Conservation (phyloP, 2,113 vertebrate species). For the Myotis brandtii region DNA sequence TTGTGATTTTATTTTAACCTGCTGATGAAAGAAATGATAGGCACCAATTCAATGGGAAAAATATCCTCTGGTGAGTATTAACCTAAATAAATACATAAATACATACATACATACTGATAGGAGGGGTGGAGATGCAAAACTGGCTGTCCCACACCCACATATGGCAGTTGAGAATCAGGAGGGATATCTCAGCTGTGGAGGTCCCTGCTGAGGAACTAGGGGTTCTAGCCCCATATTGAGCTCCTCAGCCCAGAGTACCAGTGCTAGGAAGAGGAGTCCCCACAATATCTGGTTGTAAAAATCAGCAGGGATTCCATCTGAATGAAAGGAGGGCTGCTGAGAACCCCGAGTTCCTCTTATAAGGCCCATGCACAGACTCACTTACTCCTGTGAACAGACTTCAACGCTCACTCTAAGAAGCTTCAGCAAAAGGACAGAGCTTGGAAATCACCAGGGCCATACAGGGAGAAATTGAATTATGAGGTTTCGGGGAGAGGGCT, state of each 20-base stretch:
- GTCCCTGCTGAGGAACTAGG: too few relatives aligned
- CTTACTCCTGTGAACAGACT: neutral
- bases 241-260: too few relatives aligned
- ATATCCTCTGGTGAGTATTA: too few relatives aligned
- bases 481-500: neutral
- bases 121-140: too few relatives aligned
- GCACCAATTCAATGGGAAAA: neutral
- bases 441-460: neutral
- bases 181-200: neutral
- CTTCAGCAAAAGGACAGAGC: neutral
- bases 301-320: neutral
- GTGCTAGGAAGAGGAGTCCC: too few relatives aligned
- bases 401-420: neutral
- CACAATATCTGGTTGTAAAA: too few relatives aligned
- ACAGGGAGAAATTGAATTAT: neutral
- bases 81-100: too few relatives aligned
- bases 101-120: too few relatives aligned
- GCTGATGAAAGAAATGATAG: neutral
- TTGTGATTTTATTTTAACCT: neutral
- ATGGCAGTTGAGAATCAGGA: neutral
- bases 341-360: neutral
- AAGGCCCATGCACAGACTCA: neutral
- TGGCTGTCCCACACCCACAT: too few relatives aligned
- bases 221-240: too few relatives aligned
- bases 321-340: neutral